Percentiles rank a stretch among this genome's conserved stretches.
Conservation (phyloP, 1,140 invertebrate genomes). For the Drosophila kohkoa region DNA sequence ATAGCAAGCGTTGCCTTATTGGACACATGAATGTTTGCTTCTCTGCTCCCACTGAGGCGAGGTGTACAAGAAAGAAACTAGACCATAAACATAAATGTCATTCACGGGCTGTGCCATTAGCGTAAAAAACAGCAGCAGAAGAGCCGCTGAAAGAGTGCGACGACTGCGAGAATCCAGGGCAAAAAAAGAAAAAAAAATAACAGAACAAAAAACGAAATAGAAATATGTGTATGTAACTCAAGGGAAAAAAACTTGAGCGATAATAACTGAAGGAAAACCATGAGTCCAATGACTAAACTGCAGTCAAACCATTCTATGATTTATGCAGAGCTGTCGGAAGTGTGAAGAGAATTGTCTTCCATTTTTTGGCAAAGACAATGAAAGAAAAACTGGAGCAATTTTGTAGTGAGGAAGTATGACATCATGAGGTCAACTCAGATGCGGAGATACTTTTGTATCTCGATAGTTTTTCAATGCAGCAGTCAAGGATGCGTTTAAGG, state of each 20-base stretch:
- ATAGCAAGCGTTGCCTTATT: constrained; percentile 10
- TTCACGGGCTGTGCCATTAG: constrained; percentile 71
- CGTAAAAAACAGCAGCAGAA: constrained; percentile 35
- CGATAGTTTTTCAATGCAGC: neutral
- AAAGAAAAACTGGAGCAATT: constrained; percentile 61
- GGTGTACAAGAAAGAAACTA: constrained; percentile 52
- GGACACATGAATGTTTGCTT: constrained; percentile 27
- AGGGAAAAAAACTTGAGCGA: constrained; percentile 30
- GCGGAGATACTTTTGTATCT: constrained; percentile 2
- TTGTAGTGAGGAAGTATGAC: constrained; percentile 44
- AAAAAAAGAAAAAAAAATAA: constrained; percentile 12
- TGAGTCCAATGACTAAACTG: constrained; percentile 52
- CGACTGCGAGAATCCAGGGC: constrained; percentile 66
- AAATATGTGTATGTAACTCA: constrained; percentile 18
- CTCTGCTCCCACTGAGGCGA: neutral
- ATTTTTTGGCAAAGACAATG: constrained; percentile 61
- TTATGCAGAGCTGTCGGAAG: constrained; percentile 26
- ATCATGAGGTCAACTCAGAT: constrained; percentile 44
- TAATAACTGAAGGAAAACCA: constrained; percentile 37
- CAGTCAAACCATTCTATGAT: constrained; percentile 37
- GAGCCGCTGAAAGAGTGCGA: constrained; percentile 31
- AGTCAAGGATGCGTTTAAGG: constrained; percentile 1
- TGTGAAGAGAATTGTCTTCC: constrained; percentile 27
- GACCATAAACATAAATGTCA: constrained; percentile 75
- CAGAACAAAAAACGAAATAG: neutral